Evolutionary conservation across 1,140 invertebrate species (phyloP).

Genomic region (Hypothenemus hampei): DNA sequence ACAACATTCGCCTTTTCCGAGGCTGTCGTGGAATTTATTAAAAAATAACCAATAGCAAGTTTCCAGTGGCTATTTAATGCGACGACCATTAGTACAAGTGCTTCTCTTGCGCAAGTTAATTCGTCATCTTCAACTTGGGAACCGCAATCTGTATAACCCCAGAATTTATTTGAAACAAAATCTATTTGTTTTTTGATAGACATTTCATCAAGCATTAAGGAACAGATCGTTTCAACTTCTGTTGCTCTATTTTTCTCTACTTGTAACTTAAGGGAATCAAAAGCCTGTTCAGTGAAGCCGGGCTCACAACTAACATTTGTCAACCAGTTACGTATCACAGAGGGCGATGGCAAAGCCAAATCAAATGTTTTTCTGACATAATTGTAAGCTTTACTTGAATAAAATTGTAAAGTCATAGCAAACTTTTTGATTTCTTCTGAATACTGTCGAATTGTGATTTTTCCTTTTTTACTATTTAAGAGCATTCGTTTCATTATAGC

Average conservation of each 20-base stretch:
- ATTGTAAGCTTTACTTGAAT: constrained; percentile 38
- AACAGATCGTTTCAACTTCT: constrained; percentile 26
- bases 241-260: constrained; percentile 8
- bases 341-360: constrained; percentile 31
- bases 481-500: too few species aligned
- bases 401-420: constrained; percentile 34
- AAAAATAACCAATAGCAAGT: constrained; percentile 35
- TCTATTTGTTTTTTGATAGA: constrained; percentile 37
- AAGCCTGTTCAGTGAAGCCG: constrained; percentile 56
- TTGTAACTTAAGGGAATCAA: constrained; percentile 22
- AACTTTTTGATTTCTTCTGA: too few species aligned
- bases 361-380: constrained; percentile 25
- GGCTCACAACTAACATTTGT: constrained; percentile 33
- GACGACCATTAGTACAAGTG: constrained; percentile 37
- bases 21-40: constrained; percentile 25
- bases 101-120: constrained; percentile 33
- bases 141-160: constrained; percentile 37
- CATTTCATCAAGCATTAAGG: constrained; percentile 39
- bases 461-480: too few species aligned
- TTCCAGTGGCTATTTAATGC: constrained; percentile 36
- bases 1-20: constrained; percentile 24
- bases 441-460: too few species aligned
- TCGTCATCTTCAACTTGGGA: constrained; percentile 21
- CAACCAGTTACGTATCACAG: constrained; percentile 39
- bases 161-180: constrained; percentile 26